Base-by-base conservation (phyloP, 1,140 invertebrate genomes). In the Drosophila pruinosa region DNA sequence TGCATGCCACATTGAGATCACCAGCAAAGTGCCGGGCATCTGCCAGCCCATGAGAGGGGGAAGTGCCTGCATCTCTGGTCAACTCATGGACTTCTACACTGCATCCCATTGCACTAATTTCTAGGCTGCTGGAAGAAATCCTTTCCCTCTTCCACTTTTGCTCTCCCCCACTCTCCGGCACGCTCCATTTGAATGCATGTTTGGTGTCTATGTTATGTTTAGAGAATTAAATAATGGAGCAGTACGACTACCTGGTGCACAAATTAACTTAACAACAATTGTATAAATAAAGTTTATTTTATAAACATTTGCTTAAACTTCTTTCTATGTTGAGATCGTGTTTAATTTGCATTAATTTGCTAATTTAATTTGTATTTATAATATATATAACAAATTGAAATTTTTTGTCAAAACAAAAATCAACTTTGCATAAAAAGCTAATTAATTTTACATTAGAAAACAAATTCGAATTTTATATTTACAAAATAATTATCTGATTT, bases 61-160 rank as follows among this genome's bases (percentile, higher is more conserved):
- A 21, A 78, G 72, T 26, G 75, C 75, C 48, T 91, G 90, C 22
- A 77, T 89, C 24, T 74, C 89, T 38, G 90, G 89, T n/a, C 83
- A 91, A 14, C 76, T 90, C 21, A 83, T 91, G 76, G 90, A 89
- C 45, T 65, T 90, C 47, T 86, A 89, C 48, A 82, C 78, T 39
- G 72, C 70, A 10, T 43, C 63, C 10, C 78, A 83, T 43, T 83
- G 80, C 59, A 57, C 72, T 6, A 63, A 71, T 24, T 71, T 62
- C 15, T 85, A 69, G 31, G n/a, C 8, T 34, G n/a, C n/a, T n/a
- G n/a, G n/a, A 6, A 15, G n/a, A 21, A 22, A 26, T 6, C 8
- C 45, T 8, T 6, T 53, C 17, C 28, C 21, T 38, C 19, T 14
- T 14, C 24, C 45, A 22, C 21, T 31, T 14, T 8, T 58, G n/a